Percentiles rank a stretch among this genome's conserved stretches.
These are phyloP conservation scores for Podotricha telesiphe DNA, from an alignment of 2,888 invertebrate species.

Conservation along the genomic window DNA sequence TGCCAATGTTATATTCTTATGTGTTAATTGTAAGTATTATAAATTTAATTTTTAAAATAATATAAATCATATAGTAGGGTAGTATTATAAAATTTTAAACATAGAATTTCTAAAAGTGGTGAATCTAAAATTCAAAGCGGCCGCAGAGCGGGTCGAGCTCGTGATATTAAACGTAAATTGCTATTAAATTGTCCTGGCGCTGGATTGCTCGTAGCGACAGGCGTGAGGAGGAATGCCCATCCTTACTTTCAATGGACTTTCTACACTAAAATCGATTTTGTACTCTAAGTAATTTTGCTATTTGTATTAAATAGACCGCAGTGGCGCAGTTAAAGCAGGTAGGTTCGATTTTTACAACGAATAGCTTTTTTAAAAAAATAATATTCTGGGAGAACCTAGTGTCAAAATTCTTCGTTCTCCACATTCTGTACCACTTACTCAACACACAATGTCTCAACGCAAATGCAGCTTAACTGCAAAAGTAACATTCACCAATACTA, in stretches of 20 bases:
- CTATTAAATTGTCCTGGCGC: constrained; percentile 28
- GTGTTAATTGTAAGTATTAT: too few species aligned
- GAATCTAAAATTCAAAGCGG: constrained; percentile 26
- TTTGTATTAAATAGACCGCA: neutral
- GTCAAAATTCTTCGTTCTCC: too few species aligned
- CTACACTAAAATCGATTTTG: constrained; percentile 9
- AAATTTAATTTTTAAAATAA: too few species aligned
- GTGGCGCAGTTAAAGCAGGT: neutral
- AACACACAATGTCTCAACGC: too few species aligned
- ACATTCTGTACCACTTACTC: too few species aligned
- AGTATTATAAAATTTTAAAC: neutral
- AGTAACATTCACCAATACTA: too few species aligned
- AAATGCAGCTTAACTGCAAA: too few species aligned
- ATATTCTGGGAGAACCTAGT: too few species aligned
- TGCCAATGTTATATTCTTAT: too few species aligned
- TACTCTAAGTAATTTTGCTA: constrained; percentile 1
- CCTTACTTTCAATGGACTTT: constrained; percentile 15
- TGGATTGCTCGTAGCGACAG: constrained; percentile 14
- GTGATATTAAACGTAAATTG: constrained; percentile 31
- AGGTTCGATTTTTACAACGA: too few species aligned
- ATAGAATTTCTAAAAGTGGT: constrained; percentile 6
- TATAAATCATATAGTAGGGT: neutral
- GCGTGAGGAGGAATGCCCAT: constrained; percentile 18
- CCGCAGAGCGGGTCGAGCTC: constrained; percentile 12
- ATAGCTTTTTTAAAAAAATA: too few species aligned